These are phyloP conservation scores for Choloepus didactylus DNA, from an alignment of 2,797 vertebrate genomes.

Conservation along the genomic window DNA sequence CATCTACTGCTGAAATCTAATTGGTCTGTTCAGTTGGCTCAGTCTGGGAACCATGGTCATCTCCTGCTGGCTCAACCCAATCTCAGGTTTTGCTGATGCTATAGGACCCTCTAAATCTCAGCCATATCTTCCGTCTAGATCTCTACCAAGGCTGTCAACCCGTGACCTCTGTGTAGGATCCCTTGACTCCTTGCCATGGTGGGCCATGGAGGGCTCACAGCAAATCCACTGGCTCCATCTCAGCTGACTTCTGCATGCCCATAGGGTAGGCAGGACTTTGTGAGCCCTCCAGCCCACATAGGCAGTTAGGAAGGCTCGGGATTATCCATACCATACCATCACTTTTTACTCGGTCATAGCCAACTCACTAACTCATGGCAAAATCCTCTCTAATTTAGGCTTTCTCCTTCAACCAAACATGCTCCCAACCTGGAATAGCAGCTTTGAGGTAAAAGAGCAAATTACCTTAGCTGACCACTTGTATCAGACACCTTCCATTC, in stretches of 20 bases:
- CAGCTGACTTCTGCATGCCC: not conserved
- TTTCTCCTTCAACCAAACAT: conserved; percentile 7
- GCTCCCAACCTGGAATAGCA: not conserved
- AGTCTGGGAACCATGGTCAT: not conserved
- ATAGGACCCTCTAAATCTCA: not conserved
- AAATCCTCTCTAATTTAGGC: not conserved
- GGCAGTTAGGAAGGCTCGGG: not conserved
- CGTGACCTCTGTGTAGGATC: not conserved
- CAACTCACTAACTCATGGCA: not conserved
- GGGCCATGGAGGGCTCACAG: not conserved
- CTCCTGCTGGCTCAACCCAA: not conserved
- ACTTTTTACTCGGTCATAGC: not conserved
- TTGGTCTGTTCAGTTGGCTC: not conserved
- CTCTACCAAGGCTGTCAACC: not conserved
- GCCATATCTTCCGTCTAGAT: not conserved
- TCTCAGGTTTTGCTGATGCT: not conserved
- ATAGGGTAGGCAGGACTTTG: not conserved
- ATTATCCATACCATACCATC: not conserved
- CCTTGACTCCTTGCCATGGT: not conserved
- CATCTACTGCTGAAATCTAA: not conserved
- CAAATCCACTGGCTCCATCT: not conserved
- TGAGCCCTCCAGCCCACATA: not conserved
- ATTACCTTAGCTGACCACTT: not conserved
- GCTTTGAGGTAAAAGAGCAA: not conserved
- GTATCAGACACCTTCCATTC: not conserved